Conservation (phyloP, 2,113 vertebrate species). For the Motacilla alba region DNA sequence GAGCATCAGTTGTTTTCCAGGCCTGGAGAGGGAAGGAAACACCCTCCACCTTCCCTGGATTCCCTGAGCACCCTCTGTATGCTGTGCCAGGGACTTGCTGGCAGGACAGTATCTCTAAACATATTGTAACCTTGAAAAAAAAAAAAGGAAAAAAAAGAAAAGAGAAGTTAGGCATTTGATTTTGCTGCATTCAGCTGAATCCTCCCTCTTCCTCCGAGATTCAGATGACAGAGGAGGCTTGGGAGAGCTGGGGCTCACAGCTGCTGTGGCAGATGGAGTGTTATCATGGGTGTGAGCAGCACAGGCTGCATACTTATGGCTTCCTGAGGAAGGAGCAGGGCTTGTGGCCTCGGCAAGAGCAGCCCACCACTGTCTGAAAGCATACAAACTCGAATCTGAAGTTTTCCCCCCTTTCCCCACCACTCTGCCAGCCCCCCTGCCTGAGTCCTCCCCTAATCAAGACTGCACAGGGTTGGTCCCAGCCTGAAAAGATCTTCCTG, state of each 20-base stretch:
- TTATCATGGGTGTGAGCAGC: neutral
- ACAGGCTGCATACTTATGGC: neutral
- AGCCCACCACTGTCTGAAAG: neutral
- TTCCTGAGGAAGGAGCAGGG: neutral
- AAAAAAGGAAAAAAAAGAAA: neutral
- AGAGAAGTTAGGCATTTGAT: neutral
- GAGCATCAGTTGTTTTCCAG: neutral
- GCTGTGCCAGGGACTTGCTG: neutral
- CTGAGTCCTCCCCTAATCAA: neutral
- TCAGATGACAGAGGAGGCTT: neutral
- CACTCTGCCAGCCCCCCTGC: rapidly evolving
- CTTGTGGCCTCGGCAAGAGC: neutral
- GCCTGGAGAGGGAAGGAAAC: neutral
- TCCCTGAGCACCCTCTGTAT: slow-evolving; percentile 34
- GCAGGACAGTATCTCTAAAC: slow-evolving; percentile 7
- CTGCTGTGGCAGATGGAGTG: slow-evolving; percentile 59
- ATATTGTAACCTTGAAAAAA: slow-evolving; percentile 25
- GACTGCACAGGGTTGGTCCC: neutral
- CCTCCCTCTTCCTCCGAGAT: neutral
- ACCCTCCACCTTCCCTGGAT: neutral
- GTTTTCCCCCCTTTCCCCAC: neutral
- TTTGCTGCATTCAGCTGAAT: slow-evolving; percentile 55
- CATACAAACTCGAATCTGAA: neutral
- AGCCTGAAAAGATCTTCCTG: slow-evolving; percentile 43
- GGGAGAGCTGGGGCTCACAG: neutral